Evolutionary conservation across 2,113 vertebrate species (phyloP).

Genomic region (Promerops cafer): DNA sequence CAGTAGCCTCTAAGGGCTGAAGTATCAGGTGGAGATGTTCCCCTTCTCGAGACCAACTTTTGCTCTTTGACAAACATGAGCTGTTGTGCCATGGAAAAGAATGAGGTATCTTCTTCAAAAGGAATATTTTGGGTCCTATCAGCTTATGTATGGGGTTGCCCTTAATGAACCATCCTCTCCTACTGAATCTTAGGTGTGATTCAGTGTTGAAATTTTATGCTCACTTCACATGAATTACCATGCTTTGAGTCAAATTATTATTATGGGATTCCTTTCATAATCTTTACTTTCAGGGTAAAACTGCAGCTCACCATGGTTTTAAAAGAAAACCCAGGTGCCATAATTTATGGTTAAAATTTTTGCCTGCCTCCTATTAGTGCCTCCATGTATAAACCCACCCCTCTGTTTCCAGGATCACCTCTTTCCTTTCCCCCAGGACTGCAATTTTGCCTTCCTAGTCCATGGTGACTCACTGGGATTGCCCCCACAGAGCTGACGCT

Average conservation of each 20-base stretch:
- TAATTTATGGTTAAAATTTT: not conserved
- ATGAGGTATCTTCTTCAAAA: not conserved
- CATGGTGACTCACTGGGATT: not conserved
- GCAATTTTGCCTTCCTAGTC: not conserved
- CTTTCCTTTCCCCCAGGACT: not conserved
- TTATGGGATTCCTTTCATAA: not conserved
- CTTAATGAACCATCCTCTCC: constrained; percentile 8
- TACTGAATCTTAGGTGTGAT: not conserved
- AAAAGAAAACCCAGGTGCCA: not conserved
- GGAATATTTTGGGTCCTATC: not conserved
- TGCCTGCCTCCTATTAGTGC: not conserved
- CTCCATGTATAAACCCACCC: not conserved
- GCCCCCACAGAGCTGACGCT: not conserved
- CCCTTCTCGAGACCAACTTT: not conserved
- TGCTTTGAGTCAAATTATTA: not conserved
- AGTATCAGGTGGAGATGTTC: not conserved
- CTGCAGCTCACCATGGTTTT: not conserved
- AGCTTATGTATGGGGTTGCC: not conserved
- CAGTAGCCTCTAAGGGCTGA: not conserved
- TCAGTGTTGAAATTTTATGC: not conserved
- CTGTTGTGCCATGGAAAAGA: not conserved
- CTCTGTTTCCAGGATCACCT: not conserved
- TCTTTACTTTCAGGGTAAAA: not conserved
- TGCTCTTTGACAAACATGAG: accelerated
- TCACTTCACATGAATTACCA: not conserved